Conservation (phyloP, 2,113 vertebrate species). For the Atractosteus spatula region DNA sequence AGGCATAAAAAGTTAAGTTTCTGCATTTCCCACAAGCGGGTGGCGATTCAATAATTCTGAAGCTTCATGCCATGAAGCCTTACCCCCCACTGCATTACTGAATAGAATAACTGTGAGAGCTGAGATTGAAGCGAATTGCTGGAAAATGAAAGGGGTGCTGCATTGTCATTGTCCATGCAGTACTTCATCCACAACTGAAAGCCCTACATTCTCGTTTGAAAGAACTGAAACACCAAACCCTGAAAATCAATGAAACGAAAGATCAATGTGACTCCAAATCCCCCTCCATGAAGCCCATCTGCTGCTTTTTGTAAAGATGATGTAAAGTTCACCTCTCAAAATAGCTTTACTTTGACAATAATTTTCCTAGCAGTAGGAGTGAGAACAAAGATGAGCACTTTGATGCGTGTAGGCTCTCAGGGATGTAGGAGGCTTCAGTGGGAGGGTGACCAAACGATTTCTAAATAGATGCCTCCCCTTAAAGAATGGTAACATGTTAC, state of each 20-base stretch:
- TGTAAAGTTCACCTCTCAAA: constrained; percentile 52
- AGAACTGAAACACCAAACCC: constrained; percentile 38
- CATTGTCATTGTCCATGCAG: constrained; percentile 58
- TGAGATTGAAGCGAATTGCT: background rate
- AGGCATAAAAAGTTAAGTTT: constrained; percentile 34
- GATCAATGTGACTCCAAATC: constrained; percentile 47
- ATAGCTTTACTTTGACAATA: constrained; percentile 36
- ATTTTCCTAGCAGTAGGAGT: constrained; percentile 21
- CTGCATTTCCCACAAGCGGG: constrained; percentile 39
- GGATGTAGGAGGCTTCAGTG: constrained; percentile 7
- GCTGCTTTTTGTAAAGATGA: constrained; percentile 43
- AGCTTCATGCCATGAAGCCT: constrained; percentile 48
- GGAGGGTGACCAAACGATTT: constrained; percentile 18
- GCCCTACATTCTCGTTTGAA: constrained; percentile 44
- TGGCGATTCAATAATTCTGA: constrained; percentile 51
- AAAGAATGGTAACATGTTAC: too few species aligned
- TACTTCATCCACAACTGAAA: constrained; percentile 47
- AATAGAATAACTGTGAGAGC: constrained; percentile 48
- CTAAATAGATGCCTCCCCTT: background rate
- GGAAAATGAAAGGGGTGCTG: constrained; percentile 8
- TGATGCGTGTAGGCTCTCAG: constrained; percentile 2
- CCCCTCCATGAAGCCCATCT: constrained; percentile 40
- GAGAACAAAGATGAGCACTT: constrained; percentile 10
- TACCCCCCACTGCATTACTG: constrained; percentile 46
- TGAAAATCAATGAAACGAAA: constrained; percentile 56